Percentiles rank a stretch among this genome's conserved stretches.
Conservation (phyloP, 2,113 vertebrate genomes). For the Chascanopsetta lugubris region DNA sequence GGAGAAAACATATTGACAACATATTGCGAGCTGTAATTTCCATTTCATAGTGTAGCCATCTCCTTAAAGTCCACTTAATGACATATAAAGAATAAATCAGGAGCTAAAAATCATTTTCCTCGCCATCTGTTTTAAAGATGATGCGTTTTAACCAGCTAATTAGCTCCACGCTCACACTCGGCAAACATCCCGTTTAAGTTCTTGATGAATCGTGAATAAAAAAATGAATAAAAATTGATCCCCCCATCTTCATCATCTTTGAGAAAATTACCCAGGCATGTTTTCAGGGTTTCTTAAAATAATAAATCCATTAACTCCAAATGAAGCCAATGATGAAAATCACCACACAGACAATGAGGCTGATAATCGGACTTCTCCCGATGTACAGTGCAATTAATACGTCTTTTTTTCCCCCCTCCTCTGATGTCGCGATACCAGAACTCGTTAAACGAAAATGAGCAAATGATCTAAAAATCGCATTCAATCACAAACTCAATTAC, state of each 20-base stretch:
- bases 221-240: slow-evolving; percentile 25
- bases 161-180: slow-evolving; percentile 37
- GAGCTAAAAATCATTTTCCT: not conserved
- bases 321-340: slow-evolving; percentile 21
- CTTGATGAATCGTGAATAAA: slow-evolving; percentile 39
- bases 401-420: slow-evolving; percentile 11
- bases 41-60: too few relatives aligned
- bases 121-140: not conserved
- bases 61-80: not conserved
- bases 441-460: slow-evolving; percentile 52
- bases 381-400: slow-evolving; percentile 20
- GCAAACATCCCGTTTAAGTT: slow-evolving; percentile 17
- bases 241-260: slow-evolving; percentile 17
- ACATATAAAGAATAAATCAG: not conserved
- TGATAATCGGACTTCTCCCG: slow-evolving; percentile 24
- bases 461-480: slow-evolving; percentile 58
- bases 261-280: slow-evolving; percentile 40
- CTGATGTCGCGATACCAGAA: slow-evolving; percentile 28
- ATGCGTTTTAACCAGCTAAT: slow-evolving; percentile 33
- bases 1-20: not conserved
- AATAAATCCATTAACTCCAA: slow-evolving; percentile 22
- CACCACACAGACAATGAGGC: slow-evolving; percentile 10
- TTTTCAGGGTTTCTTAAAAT: slow-evolving; percentile 47
- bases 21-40: not conserved
- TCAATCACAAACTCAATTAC: slow-evolving; percentile 59